Percentiles rank a stretch among this genome's conserved stretches.
Evolutionary conservation across 2,888 invertebrate genomes (phyloP).

Genomic region (Trimorus sp.): DNA sequence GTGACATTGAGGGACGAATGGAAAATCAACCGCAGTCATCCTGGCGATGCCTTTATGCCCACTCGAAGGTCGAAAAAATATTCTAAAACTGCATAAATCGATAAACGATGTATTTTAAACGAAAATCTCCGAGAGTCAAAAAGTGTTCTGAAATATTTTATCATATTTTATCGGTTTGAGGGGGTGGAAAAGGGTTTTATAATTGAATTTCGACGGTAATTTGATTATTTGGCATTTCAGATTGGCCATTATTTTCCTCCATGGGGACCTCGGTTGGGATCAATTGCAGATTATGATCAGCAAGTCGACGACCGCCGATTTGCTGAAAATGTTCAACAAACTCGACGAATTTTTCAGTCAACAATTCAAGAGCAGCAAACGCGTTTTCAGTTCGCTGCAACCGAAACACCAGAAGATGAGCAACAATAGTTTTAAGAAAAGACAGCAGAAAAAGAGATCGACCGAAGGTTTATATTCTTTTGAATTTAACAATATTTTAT

Average conservation of each 20-base stretch:
- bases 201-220: background rate
- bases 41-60: slow-evolving; percentile 84
- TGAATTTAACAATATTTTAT: background rate
- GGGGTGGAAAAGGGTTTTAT: no score
- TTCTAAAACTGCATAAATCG: background rate
- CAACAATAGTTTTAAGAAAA: slow-evolving; percentile 77
- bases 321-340: slow-evolving; percentile 98
- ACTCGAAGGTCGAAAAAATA: slow-evolving; percentile 83
- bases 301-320: slow-evolving; percentile 97
- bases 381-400: slow-evolving; percentile 91
- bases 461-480: slow-evolving; percentile 77
- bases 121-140: background rate
- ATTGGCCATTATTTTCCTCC: slow-evolving; percentile 94
- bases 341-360: slow-evolving; percentile 99
- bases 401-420: slow-evolving; percentile 81
- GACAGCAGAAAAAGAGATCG: slow-evolving; percentile 80
- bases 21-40: slow-evolving; percentile 85
- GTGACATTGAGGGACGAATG: no score
- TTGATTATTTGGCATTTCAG: slow-evolving; percentile 78
- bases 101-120: background rate
- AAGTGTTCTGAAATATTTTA: background rate
- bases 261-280: slow-evolving; percentile 97
- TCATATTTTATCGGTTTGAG: no score
- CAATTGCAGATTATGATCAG: slow-evolving; percentile 98
- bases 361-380: slow-evolving; percentile 97